Evolutionary conservation across 2,797 vertebrate genomes (phyloP).

Genomic region (Danio kyathit): DNA sequence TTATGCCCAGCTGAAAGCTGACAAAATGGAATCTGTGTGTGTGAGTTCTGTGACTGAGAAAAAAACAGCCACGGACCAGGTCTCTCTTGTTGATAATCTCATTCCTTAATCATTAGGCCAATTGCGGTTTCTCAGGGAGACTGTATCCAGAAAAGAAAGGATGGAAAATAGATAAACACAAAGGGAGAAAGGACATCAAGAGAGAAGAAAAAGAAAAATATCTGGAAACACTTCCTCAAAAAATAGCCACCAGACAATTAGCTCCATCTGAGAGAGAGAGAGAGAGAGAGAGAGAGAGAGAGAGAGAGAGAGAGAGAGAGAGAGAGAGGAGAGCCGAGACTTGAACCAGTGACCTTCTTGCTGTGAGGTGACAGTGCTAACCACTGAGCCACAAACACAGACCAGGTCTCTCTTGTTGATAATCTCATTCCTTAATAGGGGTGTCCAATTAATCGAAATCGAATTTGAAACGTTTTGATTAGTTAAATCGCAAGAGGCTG

Average conservation of each 20-base stretch:
- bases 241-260: conserved; percentile 65
- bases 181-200: conserved; percentile 37
- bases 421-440: conserved; percentile 36
- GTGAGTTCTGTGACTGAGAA: conserved; percentile 53
- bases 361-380: too few relatives aligned
- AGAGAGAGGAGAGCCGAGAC: conserved; percentile 65
- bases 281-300: conserved; percentile 68
- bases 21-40: conserved; percentile 78
- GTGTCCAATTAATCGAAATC: too few relatives aligned
- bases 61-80: conserved; percentile 25
- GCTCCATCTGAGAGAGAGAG: conserved; percentile 69
- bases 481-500: too few relatives aligned
- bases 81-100: conserved; percentile 52
- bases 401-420: conserved; percentile 45
- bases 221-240: conserved; percentile 61
- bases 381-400: too few relatives aligned
- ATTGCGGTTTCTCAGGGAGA: conserved; percentile 69
- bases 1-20: conserved; percentile 82
- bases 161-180: conserved; percentile 69
- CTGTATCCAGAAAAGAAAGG: conserved; percentile 72
- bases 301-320: conserved; percentile 72
- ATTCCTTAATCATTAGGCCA: conserved; percentile 76
- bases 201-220: conserved; percentile 27
- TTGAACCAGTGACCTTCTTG: too few relatives aligned
- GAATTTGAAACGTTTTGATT: too few relatives aligned